phyloP scores from a whole-genome alignment of 2,113 vertebrate species.

The Tylochromis polylepis region DNA sequence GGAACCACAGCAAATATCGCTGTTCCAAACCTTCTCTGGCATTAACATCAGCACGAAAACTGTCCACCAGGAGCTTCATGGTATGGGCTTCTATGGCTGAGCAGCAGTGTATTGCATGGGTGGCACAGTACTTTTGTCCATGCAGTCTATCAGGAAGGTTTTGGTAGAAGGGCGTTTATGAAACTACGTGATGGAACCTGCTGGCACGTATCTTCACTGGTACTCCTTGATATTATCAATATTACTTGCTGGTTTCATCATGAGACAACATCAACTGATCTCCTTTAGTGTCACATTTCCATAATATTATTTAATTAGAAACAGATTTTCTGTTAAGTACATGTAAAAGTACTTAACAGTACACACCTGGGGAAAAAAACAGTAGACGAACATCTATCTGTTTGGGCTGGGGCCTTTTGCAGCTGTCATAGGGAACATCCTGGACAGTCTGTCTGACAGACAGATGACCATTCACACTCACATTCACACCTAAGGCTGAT shows the following conservation, averaged over 20 bases:
- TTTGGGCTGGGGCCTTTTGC: not conserved
- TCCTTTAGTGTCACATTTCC: not conserved
- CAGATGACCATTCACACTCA: not conserved
- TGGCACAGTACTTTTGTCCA: rapidly evolving
- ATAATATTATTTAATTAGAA: not conserved
- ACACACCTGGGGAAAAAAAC: not conserved
- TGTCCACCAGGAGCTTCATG: not conserved
- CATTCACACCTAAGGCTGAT: not conserved
- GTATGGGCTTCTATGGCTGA: not conserved
- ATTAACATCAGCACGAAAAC: not conserved
- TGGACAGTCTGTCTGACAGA: not conserved
- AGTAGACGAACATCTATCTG: not conserved
- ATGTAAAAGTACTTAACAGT: not conserved
- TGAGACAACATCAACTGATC: not conserved
- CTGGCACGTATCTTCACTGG: not conserved
- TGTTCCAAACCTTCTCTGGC: not conserved
- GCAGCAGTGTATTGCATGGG: not conserved
- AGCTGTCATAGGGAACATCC: not conserved
- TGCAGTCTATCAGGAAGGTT: not conserved
- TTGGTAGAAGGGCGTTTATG: not conserved
- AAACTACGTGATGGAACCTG: not conserved
- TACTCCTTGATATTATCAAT: not conserved
- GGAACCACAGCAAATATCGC: not conserved
- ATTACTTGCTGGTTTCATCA: rapidly evolving
- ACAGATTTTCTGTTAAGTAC: too few species aligned